Percentiles rank a stretch among this genome's conserved stretches.
Conservation (phyloP, 2,888 invertebrate species). For the Eristalis intricaria region DNA sequence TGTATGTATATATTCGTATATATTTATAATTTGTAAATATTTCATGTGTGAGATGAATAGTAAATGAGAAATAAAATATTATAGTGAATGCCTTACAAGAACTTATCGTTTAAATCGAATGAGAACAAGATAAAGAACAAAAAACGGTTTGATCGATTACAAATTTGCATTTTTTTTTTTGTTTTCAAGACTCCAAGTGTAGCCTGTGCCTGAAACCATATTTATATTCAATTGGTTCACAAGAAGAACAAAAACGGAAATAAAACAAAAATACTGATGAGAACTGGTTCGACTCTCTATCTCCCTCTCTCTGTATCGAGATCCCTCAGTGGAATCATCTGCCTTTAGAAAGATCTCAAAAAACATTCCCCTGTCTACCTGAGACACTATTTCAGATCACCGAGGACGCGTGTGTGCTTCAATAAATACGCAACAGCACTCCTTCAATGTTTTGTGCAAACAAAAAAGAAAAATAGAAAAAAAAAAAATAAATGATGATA, state of each 20-base stretch:
- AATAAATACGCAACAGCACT: not conserved
- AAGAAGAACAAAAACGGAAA: not conserved
- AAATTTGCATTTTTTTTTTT: not conserved
- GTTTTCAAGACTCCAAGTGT: not conserved
- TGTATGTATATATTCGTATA: constrained; percentile 26
- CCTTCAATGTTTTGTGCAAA: not conserved
- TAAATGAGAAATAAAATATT: constrained; percentile 40
- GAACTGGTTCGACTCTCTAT: not conserved
- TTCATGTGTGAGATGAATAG: constrained; percentile 36
- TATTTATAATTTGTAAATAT: constrained; percentile 42
- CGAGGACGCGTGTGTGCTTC: not conserved
- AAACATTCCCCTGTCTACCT: not conserved
- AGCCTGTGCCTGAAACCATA: not conserved
- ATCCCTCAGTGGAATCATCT: not conserved
- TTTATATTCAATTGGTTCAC: not conserved
- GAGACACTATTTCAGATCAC: not conserved
- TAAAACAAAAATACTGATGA: not conserved
- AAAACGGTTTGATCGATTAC: not conserved
- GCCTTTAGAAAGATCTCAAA: not conserved
- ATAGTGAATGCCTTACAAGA: constrained; percentile 10
- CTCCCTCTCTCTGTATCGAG: not conserved
- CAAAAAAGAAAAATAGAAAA: not conserved
- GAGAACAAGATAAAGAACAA: not conserved
- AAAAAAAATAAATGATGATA: not conserved
- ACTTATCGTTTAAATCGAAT: not conserved